Evolutionary conservation across 2,113 vertebrate species (phyloP).

Genomic region (Rhinolophus sinicus): DNA sequence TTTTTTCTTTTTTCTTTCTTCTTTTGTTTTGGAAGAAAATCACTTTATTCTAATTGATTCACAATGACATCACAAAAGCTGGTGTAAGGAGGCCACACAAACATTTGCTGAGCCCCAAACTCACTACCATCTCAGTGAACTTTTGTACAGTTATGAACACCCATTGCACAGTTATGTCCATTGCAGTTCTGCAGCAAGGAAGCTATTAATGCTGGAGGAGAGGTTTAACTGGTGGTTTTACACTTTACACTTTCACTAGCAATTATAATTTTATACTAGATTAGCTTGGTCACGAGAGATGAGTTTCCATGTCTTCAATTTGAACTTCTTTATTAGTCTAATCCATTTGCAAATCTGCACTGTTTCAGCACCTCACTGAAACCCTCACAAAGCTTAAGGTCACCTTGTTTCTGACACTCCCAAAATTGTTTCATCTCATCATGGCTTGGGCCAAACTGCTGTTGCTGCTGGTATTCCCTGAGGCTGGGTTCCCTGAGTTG

Average conservation of each 20-base stretch:
- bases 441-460: slow-evolving; percentile 87
- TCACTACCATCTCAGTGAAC: background rate
- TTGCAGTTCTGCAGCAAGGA: background rate
- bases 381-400: slow-evolving; percentile 95
- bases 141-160: background rate
- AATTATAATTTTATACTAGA: slow-evolving; percentile 21
- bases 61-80: slow-evolving; percentile 25
- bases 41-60: slow-evolving; percentile 68
- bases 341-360: slow-evolving; percentile 92
- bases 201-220: background rate
- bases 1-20: too few species aligned
- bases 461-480: slow-evolving; percentile 83
- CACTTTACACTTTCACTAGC: background rate
- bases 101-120: background rate
- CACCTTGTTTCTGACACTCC: slow-evolving; percentile 95
- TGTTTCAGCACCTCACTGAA: slow-evolving; percentile 96
- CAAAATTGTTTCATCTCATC: slow-evolving; percentile 96
- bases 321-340: slow-evolving; percentile 78
- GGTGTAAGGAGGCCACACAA: slow-evolving; percentile 30
- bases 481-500: slow-evolving; percentile 83
- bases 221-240: background rate
- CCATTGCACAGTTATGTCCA: background rate
- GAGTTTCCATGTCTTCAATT: slow-evolving; percentile 48
- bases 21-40: slow-evolving; percentile 23
- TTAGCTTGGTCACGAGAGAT: slow-evolving; percentile 5